Evolutionary conservation across 2,113 vertebrate genomes (phyloP), one percentile per base, ranked within the genome.

Genomic region (Corythornis vintsioides): DNA sequence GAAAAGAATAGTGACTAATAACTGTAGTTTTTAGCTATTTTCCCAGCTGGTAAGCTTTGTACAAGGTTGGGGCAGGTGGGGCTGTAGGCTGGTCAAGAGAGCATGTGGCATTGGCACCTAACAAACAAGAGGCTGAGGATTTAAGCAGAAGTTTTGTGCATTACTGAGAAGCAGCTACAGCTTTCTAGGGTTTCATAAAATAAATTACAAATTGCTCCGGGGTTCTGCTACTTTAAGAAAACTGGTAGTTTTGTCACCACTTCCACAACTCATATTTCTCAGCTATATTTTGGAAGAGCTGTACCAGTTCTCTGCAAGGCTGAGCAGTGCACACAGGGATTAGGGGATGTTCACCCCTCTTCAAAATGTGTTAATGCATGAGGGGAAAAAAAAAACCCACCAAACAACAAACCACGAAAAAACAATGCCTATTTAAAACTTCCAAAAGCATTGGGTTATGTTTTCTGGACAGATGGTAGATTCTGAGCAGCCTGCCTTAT

Each of bases 1-100:
- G 91, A 74, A 95, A 70, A 85, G 63, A 92, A 78, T 42, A 65
- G 81, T 87, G 93, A 85, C 65, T 70, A 81, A 95, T 77, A 96
- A 84, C 69, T 65, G 80, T 66, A 79, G 50, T 72, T 88, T 92
- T 86, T 47, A 69, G 53, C 57, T 79, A 55, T 75, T 64, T 94
- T 92, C 48, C 52, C 59, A 57, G 48, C 75, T 77, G 71, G 35
- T 80, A 80, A 76, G 35, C 82, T 33, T 81, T 17, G 25, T 20
- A 35, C 4, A 59, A 56, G 59, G 20, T 2, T 8, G 77, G 90
- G 92, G 75, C 81, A 92, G 74, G 90, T 78, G 89, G 42, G 59
- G 82, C 12, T 63, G 38, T 33, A 61, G 79, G 82, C 19, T 75
- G 88, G 70, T 16, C 77, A 57, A 50, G 88, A 70, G 78, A n/a